phyloP scores from a whole-genome alignment of 2,888 invertebrate species.

The Escarpia spicata region DNA sequence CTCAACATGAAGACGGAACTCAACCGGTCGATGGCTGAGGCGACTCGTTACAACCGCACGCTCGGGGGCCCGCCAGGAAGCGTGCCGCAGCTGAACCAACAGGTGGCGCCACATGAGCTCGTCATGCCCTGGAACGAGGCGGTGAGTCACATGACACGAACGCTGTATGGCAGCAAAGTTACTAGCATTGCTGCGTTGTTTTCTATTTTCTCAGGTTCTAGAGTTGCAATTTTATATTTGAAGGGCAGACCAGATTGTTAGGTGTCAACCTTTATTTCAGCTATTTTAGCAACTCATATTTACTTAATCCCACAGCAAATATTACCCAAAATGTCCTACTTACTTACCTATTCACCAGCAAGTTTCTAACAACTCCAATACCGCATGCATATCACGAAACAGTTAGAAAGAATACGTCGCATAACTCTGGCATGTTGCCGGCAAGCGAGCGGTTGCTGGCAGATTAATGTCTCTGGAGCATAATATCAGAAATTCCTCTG shows the following conservation, averaged over 20 bases:
- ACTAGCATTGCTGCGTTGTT: too few relatives aligned
- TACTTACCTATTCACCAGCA: not conserved
- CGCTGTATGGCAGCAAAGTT: too few relatives aligned
- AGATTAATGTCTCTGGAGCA: not conserved
- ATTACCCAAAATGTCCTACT: not conserved
- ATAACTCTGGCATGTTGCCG: not conserved
- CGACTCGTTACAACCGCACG: conserved; percentile 49
- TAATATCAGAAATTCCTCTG: not conserved
- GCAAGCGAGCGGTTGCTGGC: not conserved
- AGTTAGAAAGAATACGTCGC: not conserved
- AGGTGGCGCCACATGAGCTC: conserved; percentile 39
- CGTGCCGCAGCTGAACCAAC: conserved; percentile 40
- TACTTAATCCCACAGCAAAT: not conserved
- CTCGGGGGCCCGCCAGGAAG: conserved; percentile 41
- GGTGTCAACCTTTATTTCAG: not conserved
- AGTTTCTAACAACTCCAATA: not conserved
- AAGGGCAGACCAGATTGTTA: too few relatives aligned
- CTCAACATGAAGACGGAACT: conserved; percentile 49
- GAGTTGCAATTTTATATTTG: too few relatives aligned
- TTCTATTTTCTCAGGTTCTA: too few relatives aligned
- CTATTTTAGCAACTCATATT: not conserved
- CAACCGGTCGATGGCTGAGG: conserved; percentile 53
- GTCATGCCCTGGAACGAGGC: conserved; percentile 23
- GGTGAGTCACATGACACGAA: not conserved
- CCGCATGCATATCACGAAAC: not conserved